Percentiles rank a stretch among this genome's conserved stretches.
These are phyloP conservation scores for Prietella phreatophila DNA, from an alignment of 2,113 vertebrate genomes.

Conservation along the genomic window DNA sequence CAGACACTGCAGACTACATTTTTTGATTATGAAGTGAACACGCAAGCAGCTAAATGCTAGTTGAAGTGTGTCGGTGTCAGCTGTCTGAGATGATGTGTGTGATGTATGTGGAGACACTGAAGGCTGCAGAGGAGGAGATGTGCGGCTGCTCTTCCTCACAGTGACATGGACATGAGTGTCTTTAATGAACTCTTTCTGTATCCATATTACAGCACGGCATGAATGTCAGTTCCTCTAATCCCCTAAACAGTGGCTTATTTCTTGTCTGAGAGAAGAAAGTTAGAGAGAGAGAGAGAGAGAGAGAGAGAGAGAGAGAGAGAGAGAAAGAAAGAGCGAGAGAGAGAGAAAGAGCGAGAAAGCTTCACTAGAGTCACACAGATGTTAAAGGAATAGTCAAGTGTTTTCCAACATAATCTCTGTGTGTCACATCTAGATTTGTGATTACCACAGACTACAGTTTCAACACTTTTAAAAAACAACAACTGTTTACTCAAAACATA, in stretches of 20 bases:
- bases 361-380: constrained; percentile 3
- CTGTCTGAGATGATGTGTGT: not conserved
- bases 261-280: constrained; percentile 38
- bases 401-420: not conserved
- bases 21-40: constrained; percentile 28
- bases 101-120: not conserved
- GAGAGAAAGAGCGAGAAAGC: constrained; percentile 8
- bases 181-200: constrained; percentile 44
- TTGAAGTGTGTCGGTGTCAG: not conserved
- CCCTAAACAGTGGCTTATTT: constrained; percentile 57
- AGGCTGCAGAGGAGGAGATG: not conserved
- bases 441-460: not conserved
- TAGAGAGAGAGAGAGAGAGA: constrained; percentile 15
- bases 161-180: constrained; percentile 6
- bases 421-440: not conserved
- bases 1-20: not conserved
- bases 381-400: not conserved
- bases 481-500: not conserved
- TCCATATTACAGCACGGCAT: constrained; percentile 30
- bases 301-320: constrained; percentile 24
- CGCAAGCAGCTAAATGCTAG: not conserved
- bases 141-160: not conserved
- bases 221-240: constrained; percentile 58
- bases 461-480: not conserved
- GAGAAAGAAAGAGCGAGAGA: constrained; percentile 15